Evolutionary conservation across 1,140 invertebrate species (phyloP).

Genomic region (Epicauta chinensis): DNA sequence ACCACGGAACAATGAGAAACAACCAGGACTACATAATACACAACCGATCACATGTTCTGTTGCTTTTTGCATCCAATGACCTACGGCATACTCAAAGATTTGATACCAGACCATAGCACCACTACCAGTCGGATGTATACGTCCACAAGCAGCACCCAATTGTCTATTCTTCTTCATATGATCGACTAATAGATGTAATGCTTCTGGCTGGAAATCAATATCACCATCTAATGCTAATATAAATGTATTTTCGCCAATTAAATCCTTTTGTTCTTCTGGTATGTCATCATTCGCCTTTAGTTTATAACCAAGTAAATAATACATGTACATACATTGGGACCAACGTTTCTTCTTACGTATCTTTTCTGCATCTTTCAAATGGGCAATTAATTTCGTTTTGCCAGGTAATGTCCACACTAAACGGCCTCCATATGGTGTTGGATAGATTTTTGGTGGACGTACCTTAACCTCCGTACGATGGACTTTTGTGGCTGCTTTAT

Average conservation of each 20-base stretch:
- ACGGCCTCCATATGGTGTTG: constrained; percentile 83
- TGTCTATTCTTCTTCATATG: constrained; percentile 86
- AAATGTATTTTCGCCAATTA: constrained; percentile 82
- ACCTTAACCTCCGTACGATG: constrained; percentile 63
- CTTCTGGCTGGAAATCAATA: constrained; percentile 84
- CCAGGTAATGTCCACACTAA: constrained; percentile 81
- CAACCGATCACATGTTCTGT: constrained; percentile 88
- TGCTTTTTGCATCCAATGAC: constrained; percentile 94
- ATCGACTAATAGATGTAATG: constrained; percentile 80
- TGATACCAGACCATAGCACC: constrained; percentile 93
- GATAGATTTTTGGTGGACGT: constrained; percentile 67
- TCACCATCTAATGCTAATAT: constrained; percentile 89
- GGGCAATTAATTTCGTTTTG: constrained; percentile 76
- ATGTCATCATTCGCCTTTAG: constrained; percentile 66
- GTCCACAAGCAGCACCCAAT: constrained; percentile 83
- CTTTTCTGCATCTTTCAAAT: constrained; percentile 83
- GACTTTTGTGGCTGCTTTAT: constrained; percentile 68
- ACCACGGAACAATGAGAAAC: constrained; percentile 85
- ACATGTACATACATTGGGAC: constrained; percentile 93
- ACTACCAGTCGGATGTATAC: constrained; percentile 85
- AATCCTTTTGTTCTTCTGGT: constrained; percentile 54
- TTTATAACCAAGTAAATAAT: constrained; percentile 72
- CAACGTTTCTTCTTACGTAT: constrained; percentile 80
- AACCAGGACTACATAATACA: constrained; percentile 85
- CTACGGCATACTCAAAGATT: constrained; percentile 89